Evolutionary conservation across 2,797 vertebrate species (phyloP).

Genomic region (Sebastes cheni): DNA sequence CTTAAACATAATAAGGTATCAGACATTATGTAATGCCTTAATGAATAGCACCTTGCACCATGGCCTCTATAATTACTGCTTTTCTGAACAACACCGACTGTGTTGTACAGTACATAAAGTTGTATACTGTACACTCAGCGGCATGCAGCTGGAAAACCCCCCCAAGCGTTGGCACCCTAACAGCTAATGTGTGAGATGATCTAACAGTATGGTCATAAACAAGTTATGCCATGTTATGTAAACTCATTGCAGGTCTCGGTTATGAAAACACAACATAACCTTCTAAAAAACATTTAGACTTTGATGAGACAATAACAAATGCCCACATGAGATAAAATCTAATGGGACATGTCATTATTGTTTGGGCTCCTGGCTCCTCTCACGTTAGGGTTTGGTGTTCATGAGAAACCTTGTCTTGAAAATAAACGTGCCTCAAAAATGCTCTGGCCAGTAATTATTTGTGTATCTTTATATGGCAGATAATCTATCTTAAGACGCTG

Average conservation of each 20-base stretch:
- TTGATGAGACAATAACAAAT: not conserved
- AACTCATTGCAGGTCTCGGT: not conserved
- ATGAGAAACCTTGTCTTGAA: not conserved
- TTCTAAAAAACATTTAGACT: not conserved
- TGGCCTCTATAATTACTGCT: not conserved
- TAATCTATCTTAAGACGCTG: not conserved
- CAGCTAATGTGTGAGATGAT: not conserved
- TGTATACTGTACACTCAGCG: not conserved
- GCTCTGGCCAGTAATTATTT: not conserved
- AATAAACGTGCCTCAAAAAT: not conserved
- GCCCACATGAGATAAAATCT: not conserved
- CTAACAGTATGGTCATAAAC: not conserved
- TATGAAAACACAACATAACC: not conserved
- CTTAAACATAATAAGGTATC: not conserved
- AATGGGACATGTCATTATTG: not conserved
- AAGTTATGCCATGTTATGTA: not conserved
- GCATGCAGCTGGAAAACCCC: not conserved
- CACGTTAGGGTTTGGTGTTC: not conserved
- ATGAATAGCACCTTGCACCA: not conserved
- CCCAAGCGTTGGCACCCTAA: not conserved
- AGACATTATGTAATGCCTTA: slow-evolving; percentile 8
- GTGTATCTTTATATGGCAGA: not conserved
- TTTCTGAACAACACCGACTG: not conserved
- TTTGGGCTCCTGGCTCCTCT: not conserved
- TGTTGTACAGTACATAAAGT: not conserved